These are phyloP conservation scores for Phrynocephalus guinanensis DNA, from an alignment of 2,797 vertebrate genomes.

Conservation along the genomic window DNA sequence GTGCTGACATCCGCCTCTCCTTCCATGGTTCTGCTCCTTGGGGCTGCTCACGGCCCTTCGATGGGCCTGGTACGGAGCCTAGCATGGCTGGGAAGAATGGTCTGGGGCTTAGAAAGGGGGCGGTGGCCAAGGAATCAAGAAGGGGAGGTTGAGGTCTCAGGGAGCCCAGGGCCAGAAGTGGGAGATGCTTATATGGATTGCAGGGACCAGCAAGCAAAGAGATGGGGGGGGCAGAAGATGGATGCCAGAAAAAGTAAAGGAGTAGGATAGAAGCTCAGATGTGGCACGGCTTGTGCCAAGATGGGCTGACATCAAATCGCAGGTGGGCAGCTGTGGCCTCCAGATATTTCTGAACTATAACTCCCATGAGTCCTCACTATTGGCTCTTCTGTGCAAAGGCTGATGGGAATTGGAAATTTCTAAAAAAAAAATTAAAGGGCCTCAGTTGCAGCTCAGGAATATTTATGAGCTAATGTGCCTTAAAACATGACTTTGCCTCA, in stretches of 20 bases:
- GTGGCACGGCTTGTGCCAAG: background rate
- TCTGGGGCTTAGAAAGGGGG: background rate
- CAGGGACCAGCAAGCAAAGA: background rate
- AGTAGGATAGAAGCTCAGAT: background rate
- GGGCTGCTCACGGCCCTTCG: conserved; percentile 81
- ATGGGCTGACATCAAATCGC: background rate
- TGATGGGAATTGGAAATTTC: too few relatives aligned
- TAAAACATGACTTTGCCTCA: background rate
- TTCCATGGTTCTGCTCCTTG: conserved; percentile 81
- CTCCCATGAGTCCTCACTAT: too few relatives aligned
- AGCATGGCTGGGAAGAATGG: background rate
- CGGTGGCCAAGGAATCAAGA: too few relatives aligned
- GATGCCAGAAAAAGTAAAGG: background rate
- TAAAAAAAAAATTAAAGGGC: too few relatives aligned
- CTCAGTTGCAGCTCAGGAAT: too few relatives aligned
- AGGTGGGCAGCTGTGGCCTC: too few relatives aligned
- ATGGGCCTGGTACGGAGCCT: conserved; percentile 83
- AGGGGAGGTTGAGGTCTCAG: background rate
- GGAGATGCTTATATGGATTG: background rate
- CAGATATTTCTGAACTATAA: too few relatives aligned
- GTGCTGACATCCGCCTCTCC: conserved; percentile 86
- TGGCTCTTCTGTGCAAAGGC: too few relatives aligned
- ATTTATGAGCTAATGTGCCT: background rate
- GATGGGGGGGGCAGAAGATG: background rate
- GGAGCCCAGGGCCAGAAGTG: background rate